Base-by-base conservation (phyloP, 2,113 vertebrate species). In the Scophthalmus maximus region DNA sequence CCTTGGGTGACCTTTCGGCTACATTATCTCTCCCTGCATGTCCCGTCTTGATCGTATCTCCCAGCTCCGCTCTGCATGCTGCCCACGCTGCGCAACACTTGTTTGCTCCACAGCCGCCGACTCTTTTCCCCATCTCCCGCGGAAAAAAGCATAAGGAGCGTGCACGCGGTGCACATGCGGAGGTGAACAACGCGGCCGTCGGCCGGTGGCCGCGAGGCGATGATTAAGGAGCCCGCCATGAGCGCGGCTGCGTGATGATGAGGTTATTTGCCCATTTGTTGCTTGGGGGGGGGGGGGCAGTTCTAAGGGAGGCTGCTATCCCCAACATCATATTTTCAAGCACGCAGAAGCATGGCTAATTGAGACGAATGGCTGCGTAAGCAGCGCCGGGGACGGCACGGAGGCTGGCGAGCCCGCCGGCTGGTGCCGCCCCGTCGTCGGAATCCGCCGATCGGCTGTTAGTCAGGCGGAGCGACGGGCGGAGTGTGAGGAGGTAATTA, bases 291-390 rank as follows among this genome's bases (percentile, higher is more conserved):
- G 36, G 17, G 12, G 5, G 36, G 12, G 59, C 68, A 52, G 64
- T 29, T 18, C 46, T 50, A 18, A 60, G 51, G 30, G 64, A 64
- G 34, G 30, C 57, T 7, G 50, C 63, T 82, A 74, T 64, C 82
- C 83, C 60, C 1, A 66, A 63, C 76, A 71, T 74, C 66, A 57
- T 74, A 79, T 84, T 78, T 66, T 78, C 56, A 68, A 74, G 65
- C 49, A 64, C 78, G 79, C 82, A 71, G 63, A n/a, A 76, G 81
- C 72, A 25, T 61, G 40, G 83, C 68, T 89, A 84, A 88, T 88
- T 87, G 79, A 84, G 86, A 91, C 71, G 53, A 83, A 86, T 78
- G 52, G 66, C 73, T 34, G 60, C 51, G 68, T 67, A 52, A 68
- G 71, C 73, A 30, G 20, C 3, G 53, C 47, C 57, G 79, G 72